Base-by-base conservation (phyloP, 2,797 vertebrate species). In the Silurus lanzhouensis region DNA sequence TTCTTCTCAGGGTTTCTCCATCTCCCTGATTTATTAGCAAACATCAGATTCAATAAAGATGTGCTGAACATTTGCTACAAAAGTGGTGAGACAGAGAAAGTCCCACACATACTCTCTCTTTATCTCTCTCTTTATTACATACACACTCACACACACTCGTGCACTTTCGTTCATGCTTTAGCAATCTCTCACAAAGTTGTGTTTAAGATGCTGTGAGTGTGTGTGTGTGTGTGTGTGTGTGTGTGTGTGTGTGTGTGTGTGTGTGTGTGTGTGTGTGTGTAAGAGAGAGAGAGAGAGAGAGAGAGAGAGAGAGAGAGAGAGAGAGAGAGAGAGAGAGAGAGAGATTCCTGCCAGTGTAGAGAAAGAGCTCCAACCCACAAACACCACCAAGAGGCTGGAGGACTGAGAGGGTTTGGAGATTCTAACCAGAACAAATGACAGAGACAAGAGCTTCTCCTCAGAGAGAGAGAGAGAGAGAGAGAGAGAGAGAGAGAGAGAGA, bases 11-110 rank as follows among this genome's bases (percentile, higher is more conserved):
- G 76, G 72, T 80, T 82, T 83, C 82, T 83, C 76, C 83, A 72
- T 77, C 68, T 80, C 58, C 85, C 89, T 91, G 91, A 94, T 93
- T 94, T 95, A 94, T 93, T 91, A 93, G 91, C 92, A 94, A 94
- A 94, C 92, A 94, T 94, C 93, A 91, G 92, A 94, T 94, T 94
- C 92, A 93, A 94, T 94, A 93, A 93, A 91, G 89, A 89, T 92
- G 92, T 91, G 90, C 91, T 94, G 92, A 93, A 93, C 92, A 93
- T 93, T 94, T 91, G 90, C 67, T 84, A 84, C 84, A 90, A 92
- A 92, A 88, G 88, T 89, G 88, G 85, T 87, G 89, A 58, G 67
- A 83, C 25, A 44, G 83, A 84, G 80, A 84, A 78, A 76, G 22
- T 46, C 57, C 64, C 74, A 61, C 79, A 87, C 19, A 83, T 52